Percentiles rank a stretch among this genome's conserved stretches.
These are phyloP conservation scores for Drosophila bunnanda DNA, from an alignment of 2,888 invertebrate species.

Conservation along the genomic window DNA sequence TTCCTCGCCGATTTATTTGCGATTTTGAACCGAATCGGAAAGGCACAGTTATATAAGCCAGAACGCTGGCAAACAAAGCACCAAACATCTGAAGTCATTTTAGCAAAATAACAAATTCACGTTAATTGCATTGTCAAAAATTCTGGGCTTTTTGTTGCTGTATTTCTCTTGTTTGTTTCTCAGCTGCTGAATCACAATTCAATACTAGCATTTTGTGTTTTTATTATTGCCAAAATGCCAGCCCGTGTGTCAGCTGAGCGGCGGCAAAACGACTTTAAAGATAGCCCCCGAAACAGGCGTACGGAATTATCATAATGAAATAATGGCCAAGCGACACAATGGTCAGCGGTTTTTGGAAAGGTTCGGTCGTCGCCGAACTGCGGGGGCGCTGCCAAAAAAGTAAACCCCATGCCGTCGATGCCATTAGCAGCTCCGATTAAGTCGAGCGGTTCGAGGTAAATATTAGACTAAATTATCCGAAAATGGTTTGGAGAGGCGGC, in stretches of 20 bases:
- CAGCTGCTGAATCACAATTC: constrained; percentile 58
- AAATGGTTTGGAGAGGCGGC: constrained; percentile 13
- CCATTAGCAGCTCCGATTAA: constrained; percentile 17
- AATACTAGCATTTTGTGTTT: constrained; percentile 33
- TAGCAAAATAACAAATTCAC: constrained; percentile 59
- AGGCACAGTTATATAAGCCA: constrained; percentile 35
- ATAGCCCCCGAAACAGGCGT: constrained; percentile 22
- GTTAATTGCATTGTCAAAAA: constrained; percentile 66
- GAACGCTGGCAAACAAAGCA: constrained; percentile 1
- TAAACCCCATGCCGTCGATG: not conserved
- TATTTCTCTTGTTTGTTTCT: constrained; percentile 1
- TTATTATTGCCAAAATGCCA: constrained; percentile 36
- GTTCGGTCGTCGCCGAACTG: constrained; percentile 35
- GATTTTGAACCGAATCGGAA: constrained; percentile 2
- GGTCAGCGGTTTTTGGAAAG: constrained; percentile 24
- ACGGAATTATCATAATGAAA: constrained; percentile 45
- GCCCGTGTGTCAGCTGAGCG: constrained; percentile 55
- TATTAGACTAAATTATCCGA: constrained; percentile 19
- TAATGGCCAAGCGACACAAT: constrained; percentile 42
- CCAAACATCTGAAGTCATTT: constrained; percentile 19
- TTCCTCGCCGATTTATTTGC: constrained; percentile 43
- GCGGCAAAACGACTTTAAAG: constrained; percentile 47
- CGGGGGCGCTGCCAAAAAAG: constrained; percentile 50
- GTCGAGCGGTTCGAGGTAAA: constrained; percentile 13
- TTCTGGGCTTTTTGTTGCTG: not conserved